Evolutionary conservation across 2,113 vertebrate genomes (phyloP).

Genomic region (Nerophis ophidion): DNA sequence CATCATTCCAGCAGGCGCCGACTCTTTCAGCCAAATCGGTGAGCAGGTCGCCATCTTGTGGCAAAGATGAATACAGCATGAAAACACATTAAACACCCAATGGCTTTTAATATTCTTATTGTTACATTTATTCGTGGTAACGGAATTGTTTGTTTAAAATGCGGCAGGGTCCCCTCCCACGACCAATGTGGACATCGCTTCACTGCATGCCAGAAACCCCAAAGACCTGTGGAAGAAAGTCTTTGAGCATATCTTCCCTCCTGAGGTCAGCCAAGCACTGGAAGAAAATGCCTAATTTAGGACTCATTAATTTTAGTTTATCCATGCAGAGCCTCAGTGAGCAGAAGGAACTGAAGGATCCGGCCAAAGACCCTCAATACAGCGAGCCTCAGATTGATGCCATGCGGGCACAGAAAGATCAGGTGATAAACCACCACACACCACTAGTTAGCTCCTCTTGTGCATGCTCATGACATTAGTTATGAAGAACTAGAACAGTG

Average conservation of each 20-base stretch:
- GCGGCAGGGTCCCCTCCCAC: constrained; percentile 78
- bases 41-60: constrained; percentile 46
- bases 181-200: constrained; percentile 76
- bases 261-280: constrained; percentile 70
- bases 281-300: no score
- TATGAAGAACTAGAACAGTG: no score
- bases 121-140: no score
- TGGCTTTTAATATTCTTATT: no score
- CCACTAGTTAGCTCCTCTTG: not conserved
- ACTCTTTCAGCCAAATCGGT: constrained; percentile 94
- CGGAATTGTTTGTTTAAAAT: not conserved
- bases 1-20: constrained; percentile 82
- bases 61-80: constrained; percentile 3
- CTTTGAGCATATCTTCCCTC: constrained; percentile 83
- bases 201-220: constrained; percentile 81
- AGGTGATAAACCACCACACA: constrained; percentile 66
- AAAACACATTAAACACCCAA: not conserved
- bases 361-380: constrained; percentile 83
- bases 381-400: constrained; percentile 83
- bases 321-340: constrained; percentile 66
- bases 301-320: not conserved
- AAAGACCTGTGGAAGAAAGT: constrained; percentile 92
- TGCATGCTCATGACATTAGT: no score
- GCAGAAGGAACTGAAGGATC: constrained; percentile 78
- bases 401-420: constrained; percentile 90